phyloP scores from a whole-genome alignment of 2,797 vertebrate genomes.

The Myotis myotis region DNA sequence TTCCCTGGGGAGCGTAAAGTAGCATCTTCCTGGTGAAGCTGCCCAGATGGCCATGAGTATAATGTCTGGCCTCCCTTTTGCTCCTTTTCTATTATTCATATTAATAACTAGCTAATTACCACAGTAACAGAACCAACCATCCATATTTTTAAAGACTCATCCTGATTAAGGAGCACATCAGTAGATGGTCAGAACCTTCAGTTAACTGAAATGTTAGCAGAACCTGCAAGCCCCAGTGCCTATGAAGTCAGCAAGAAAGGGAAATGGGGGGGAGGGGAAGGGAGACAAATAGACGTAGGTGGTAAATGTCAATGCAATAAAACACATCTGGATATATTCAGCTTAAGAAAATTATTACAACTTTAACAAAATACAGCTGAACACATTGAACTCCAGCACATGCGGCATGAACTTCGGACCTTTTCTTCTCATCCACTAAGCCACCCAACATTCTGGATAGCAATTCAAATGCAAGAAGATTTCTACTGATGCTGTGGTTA shows the following conservation, averaged over 20 bases:
- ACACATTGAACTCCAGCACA: background rate
- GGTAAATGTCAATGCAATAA: background rate
- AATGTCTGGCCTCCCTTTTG: background rate
- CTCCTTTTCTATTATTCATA: background rate
- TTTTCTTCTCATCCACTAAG: background rate
- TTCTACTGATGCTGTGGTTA: background rate
- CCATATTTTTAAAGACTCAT: background rate
- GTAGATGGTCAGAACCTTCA: background rate
- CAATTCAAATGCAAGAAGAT: background rate
- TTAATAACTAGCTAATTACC: background rate
- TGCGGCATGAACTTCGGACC: background rate
- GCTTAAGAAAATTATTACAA: background rate
- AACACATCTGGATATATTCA: background rate
- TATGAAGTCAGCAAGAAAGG: background rate
- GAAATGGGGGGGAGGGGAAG: background rate
- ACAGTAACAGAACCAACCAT: background rate
- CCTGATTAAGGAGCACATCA: background rate
- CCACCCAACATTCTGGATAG: background rate
- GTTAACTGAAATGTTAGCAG: background rate
- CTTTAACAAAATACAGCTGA: background rate
- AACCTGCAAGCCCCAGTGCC: background rate
- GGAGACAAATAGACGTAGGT: background rate
- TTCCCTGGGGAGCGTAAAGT: background rate
- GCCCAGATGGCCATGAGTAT: background rate
- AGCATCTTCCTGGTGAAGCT: background rate